phyloP scores from a whole-genome alignment of 2,797 vertebrate species.

The Acridotheres tristis region DNA sequence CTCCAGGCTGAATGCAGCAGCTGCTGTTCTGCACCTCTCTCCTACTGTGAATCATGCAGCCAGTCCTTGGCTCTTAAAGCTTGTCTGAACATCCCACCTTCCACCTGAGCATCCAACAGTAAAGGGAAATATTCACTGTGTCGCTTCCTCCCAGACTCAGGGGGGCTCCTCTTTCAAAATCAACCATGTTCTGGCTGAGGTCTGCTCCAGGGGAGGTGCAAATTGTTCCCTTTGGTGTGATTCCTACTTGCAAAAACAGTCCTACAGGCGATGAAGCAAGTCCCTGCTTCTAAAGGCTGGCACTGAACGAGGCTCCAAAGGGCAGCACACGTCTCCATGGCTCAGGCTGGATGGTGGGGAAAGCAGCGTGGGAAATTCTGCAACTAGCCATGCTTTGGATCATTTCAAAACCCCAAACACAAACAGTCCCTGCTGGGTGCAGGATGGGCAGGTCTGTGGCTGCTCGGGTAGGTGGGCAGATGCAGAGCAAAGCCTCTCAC shows the following conservation, averaged over 20 bases:
- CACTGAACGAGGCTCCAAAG: neutral
- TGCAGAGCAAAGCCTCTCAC: neutral
- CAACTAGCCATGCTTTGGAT: neutral
- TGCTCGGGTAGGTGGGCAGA: neutral
- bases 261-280: neutral
- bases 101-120: neutral
- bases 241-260: neutral
- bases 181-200: rapidly evolving
- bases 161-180: neutral
- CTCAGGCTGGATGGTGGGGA: neutral
- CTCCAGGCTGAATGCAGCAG: neutral
- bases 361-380: neutral
- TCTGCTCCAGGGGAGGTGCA: neutral
- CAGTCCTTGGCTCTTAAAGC: neutral
- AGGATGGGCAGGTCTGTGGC: neutral
- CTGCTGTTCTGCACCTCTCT: neutral
- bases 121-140: neutral
- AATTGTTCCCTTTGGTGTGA: neutral
- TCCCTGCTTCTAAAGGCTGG: neutral
- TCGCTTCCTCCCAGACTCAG: neutral
- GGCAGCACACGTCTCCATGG: neutral
- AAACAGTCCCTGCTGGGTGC: neutral
- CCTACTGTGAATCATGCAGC: neutral
- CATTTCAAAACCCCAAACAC: neutral
- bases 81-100: neutral